Evolutionary conservation across 2,113 vertebrate genomes (phyloP).

Genomic region (Oceanites oceanicus): DNA sequence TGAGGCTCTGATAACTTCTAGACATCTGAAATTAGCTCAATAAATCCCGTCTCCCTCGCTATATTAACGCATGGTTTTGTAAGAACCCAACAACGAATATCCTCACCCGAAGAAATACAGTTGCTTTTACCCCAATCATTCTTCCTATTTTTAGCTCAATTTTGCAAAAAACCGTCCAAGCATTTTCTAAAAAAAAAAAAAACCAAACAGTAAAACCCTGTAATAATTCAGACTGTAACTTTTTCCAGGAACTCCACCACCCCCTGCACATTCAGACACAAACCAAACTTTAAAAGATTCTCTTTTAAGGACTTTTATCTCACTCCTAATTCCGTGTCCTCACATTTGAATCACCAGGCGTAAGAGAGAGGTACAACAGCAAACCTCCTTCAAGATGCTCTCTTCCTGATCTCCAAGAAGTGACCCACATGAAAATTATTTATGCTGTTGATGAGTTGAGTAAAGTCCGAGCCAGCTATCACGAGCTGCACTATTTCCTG

Average conservation of each 20-base stretch:
- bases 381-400: not conserved
- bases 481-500: not conserved
- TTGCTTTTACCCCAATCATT: not conserved
- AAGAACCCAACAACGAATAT: not conserved
- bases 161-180: not conserved
- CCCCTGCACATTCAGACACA: not conserved
- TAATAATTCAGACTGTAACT: not conserved
- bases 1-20: not conserved
- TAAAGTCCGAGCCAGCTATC: not conserved
- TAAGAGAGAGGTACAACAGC: not conserved
- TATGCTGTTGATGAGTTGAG: fast-evolving
- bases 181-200: not conserved
- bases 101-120: not conserved
- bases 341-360: not conserved
- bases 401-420: not conserved
- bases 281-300: not conserved
- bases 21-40: not conserved
- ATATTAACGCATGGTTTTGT: fast-evolving
- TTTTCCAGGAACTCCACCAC: not conserved
- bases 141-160: not conserved
- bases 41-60: not conserved
- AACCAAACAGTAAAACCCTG: not conserved
- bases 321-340: not conserved
- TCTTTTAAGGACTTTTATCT: not conserved
- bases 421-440: no score